These are phyloP conservation scores for Trissolcus brochymenae DNA, from an alignment of 2,888 invertebrate species.

Conservation along the genomic window DNA sequence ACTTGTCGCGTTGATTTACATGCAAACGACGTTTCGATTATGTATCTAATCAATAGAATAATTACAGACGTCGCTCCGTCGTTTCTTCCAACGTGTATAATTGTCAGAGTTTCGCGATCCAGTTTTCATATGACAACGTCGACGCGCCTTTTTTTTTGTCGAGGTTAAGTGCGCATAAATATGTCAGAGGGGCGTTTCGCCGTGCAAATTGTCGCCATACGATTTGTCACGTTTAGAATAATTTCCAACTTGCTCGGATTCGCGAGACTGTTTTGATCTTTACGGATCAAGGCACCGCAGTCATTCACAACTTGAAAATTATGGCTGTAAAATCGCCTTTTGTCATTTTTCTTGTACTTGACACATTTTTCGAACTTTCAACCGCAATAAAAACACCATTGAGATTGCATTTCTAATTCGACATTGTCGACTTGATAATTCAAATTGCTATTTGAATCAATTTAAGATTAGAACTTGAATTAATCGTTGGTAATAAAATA, in stretches of 20 bases:
- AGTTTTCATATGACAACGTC: constrained; percentile 19
- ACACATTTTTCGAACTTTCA: no score
- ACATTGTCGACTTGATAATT: no score
- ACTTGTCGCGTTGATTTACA: constrained; percentile 38
- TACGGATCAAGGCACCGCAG: constrained; percentile 40
- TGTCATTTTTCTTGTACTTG: constrained; percentile 8
- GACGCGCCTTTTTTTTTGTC: constrained; percentile 44
- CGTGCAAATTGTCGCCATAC: constrained; percentile 42
- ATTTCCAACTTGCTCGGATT: constrained; percentile 37
- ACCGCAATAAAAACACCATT: no score
- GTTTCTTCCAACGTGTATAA: constrained; percentile 42
- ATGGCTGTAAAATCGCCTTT: constrained; percentile 2
- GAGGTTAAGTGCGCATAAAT: constrained; percentile 43
- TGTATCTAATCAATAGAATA: constrained; percentile 46
- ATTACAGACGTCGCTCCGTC: constrained; percentile 31
- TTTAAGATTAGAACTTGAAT: no score
- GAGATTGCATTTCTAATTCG: no score
- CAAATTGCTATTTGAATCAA: no score
- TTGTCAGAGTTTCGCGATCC: constrained; percentile 44
- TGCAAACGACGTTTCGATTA: constrained; percentile 45
- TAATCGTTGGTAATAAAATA: no score
- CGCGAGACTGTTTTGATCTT: constrained; percentile 34
- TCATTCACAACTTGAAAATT: background rate
- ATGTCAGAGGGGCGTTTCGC: constrained; percentile 45
- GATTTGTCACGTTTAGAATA: constrained; percentile 35